Base-by-base conservation (phyloP, 2,113 vertebrate genomes). In the Scophthalmus maximus region DNA sequence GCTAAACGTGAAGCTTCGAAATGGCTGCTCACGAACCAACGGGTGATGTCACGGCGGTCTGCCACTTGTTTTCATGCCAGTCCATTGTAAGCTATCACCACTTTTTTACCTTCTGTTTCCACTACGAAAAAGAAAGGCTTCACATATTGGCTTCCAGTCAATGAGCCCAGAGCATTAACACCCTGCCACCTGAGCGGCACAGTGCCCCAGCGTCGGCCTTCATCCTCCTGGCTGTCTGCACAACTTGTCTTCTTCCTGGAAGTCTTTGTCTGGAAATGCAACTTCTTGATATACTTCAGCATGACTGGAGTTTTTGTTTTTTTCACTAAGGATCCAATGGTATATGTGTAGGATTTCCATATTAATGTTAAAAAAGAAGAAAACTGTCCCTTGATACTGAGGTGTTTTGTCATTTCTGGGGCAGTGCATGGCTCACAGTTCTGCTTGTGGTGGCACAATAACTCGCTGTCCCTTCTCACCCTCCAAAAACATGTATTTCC, bases 401-500 rank as follows among this genome's bases (percentile, higher is more conserved):
- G 30, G 64, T 36, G 18, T 34, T 68, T 50, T 78, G 10, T 53
- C 55, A n/a, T 61, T 73, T 53, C 30, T 72, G 52, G 11, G 23
- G 10, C 46, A 30, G 42, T 51, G 26, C 36, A 52, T 53, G 49
- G 30, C 36, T 69, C 38, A 46, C 10, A 2, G 57, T 57, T 63
- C 18, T 64, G 23, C 32, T 27, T 63, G 9, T 50, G 30, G 73
- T 68, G 50, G 70, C 52, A 8, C 10, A 38, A n/a, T 42, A 44
- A 55, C 51, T 73, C 47, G 18, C 14, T 5, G 56, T 51, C 38
- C 30, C 52, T 66, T 42, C 57, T 76, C 51, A 49, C 32, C 55
- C 71, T 75, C 44, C 58, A 81, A 73, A 56, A 60, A 47, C 69
- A 78, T 76, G 68, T 34, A 57, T 81, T 70, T 67, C 34, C 22